phyloP scores from a whole-genome alignment of 2,113 vertebrate species.

The Paramisgurnus dabryanus region DNA sequence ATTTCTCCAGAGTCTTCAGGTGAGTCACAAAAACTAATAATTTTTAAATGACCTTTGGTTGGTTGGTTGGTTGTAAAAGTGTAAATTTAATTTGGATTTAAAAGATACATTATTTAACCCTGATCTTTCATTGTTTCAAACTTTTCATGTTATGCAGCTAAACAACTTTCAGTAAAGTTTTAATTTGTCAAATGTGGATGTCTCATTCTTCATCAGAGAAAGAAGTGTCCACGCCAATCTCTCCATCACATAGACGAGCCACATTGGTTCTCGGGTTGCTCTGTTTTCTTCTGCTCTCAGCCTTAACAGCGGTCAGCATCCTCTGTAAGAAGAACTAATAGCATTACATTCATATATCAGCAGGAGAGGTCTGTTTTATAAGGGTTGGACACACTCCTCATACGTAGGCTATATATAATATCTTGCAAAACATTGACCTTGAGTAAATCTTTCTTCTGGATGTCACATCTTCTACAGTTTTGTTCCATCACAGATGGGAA shows the following conservation, averaged over 20 bases:
- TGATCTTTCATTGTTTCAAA: background rate
- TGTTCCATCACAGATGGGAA: background rate
- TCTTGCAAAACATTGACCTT: no score
- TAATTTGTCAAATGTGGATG: background rate
- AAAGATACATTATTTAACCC: no score
- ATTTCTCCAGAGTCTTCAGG: background rate
- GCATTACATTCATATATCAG: background rate
- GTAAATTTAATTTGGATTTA: no score
- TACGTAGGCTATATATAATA: no score
- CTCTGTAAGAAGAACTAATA: constrained; percentile 29
- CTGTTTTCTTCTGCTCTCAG: constrained; percentile 34
- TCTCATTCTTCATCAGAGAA: constrained; percentile 19
- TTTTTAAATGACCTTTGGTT: no score
- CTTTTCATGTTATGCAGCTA: background rate
- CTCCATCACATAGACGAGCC: background rate
- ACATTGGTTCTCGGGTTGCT: constrained; percentile 37
- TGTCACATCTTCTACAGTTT: background rate
- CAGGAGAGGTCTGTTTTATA: background rate
- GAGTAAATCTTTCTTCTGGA: no score
- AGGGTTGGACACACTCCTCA: no score
- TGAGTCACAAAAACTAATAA: background rate
- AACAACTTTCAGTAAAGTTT: background rate
- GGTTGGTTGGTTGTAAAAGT: no score
- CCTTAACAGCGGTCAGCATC: background rate
- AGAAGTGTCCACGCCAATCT: background rate